Base-by-base conservation (phyloP, 2,797 vertebrate genomes). In the Chrosomus eos region DNA sequence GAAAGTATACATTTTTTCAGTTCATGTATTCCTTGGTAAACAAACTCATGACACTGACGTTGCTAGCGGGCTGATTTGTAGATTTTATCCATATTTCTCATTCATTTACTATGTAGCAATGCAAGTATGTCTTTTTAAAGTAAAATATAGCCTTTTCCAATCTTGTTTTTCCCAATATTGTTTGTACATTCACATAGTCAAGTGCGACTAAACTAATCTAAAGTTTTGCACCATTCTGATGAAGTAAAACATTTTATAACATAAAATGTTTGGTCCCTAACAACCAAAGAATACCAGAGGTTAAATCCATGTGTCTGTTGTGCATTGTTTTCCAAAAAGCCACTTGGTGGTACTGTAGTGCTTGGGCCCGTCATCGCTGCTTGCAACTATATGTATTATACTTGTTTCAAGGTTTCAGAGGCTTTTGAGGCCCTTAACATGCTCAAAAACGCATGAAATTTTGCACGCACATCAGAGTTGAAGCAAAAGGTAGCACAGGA, bases 161-260 rank as follows among this genome's bases (percentile, higher is more conserved):
- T 62, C 2, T 62, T 16, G 26, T 28, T 62, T 62, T 16, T 16
- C 60, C 26, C 26, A 31, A 3, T 64, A 31, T 31, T 16, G 4
- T 23, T 55, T 23, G 8, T 23, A 23, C n/a, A 28, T 64, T 64
- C 26, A 64, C 26, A 64, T 16, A 16, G 1, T 31, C 60, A 16
- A 16, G 26, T 62, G 58, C 5, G 1, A 14, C 58, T 26, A 62
- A 62, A 62, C 3, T 3, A 62, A 28, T 28, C 13, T 1, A 5
- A 16, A 28, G 1, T 3, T 62, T 62, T 28, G 13, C 13, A 26
- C n/a, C 11, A 26, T 26, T 60, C 58, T 14, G 58, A 60, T 60
- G 1, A 60, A 28, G 11, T 28, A 14, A n/a, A 58, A n/a, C 0
- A 10, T 0, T 4, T 0, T 4, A n/a, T 58, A n/a, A n/a, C n/a